A percentile compares a stretch with the other conserved stretches of the same genome.
These are phyloP conservation scores for Ormyrus pomaceus DNA, from an alignment of 2,888 invertebrate genomes.

Conservation along the genomic window DNA sequence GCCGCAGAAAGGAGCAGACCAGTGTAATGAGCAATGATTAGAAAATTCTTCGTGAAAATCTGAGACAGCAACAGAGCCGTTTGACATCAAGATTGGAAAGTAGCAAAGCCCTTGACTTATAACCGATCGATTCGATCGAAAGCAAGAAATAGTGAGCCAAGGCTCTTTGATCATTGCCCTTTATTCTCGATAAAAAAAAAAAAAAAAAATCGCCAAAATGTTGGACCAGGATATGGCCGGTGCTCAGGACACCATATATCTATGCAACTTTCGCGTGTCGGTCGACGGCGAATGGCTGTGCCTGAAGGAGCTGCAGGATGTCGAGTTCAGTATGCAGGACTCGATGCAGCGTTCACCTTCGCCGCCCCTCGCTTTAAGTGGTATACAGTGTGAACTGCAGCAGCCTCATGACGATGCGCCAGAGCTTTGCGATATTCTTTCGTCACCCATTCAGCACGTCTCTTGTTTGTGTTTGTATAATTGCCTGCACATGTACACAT, in stretches of 20 bases:
- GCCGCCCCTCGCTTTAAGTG: constrained; percentile 80
- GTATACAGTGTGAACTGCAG: constrained; percentile 67
- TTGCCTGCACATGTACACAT: constrained; percentile 56
- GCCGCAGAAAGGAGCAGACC: too few species aligned
- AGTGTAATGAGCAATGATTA: too few species aligned
- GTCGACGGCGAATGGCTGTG: constrained; percentile 99
- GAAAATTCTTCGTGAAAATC: too few species aligned
- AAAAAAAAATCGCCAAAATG: constrained; percentile 65
- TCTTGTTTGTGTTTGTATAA: constrained; percentile 74
- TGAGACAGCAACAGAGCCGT: too few species aligned
- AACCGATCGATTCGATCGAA: neutral
- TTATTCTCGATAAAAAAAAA: too few species aligned
- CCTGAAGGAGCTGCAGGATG: constrained; percentile 94
- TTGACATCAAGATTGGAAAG: too few species aligned
- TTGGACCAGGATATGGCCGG: constrained; percentile 85
- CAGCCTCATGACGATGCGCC: constrained; percentile 65
- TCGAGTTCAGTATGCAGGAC: constrained; percentile 86
- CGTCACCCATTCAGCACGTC: constrained; percentile 74
- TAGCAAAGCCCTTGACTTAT: too few species aligned
- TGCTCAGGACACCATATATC: constrained; percentile 96
- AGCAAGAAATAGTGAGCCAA: neutral
- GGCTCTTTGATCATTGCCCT: too few species aligned
- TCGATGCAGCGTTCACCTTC: constrained; percentile 81
- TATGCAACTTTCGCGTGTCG: constrained; percentile 97
- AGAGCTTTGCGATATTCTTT: constrained; percentile 72